phyloP scores from a whole-genome alignment of 2,113 vertebrate species.

The Orientallactaga bullata region DNA sequence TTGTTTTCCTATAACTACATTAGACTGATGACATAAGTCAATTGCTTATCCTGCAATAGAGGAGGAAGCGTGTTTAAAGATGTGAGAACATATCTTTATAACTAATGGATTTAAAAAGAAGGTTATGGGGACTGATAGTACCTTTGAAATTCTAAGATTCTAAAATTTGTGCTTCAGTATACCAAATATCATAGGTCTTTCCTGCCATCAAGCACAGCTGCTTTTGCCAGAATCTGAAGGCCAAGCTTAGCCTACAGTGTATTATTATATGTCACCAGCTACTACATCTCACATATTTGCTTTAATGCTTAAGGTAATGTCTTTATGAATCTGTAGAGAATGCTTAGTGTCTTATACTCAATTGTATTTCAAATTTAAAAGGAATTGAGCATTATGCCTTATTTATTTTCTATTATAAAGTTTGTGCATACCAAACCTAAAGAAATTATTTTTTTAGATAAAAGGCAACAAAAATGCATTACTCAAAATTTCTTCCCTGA shows the following conservation, averaged over 20 bases:
- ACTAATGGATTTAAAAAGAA: neutral
- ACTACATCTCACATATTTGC: constrained; percentile 6
- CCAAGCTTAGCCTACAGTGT: neutral
- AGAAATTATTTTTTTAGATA: neutral
- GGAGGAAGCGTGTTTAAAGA: neutral
- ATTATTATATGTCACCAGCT: neutral
- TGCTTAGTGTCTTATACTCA: neutral
- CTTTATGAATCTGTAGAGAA: constrained; percentile 11
- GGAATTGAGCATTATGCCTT: neutral
- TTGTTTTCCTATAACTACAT: too few species aligned
- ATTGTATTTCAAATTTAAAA: neutral
- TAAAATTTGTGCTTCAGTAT: neutral
- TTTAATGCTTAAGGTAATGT: neutral
- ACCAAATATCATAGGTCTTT: neutral
- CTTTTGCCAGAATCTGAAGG: neutral
- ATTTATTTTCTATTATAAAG: constrained; percentile 9
- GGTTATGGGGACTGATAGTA: neutral
- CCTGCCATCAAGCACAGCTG: neutral
- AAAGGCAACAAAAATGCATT: too few species aligned
- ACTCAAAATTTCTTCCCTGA: too few species aligned
- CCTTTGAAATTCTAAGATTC: neutral
- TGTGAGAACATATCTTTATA: neutral
- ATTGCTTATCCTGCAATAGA: too few species aligned
- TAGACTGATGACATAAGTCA: too few species aligned
- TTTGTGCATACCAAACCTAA: neutral